Evolutionary conservation across 2,888 invertebrate species (phyloP).

Genomic region (Digitonthophagus gazella): DNA sequence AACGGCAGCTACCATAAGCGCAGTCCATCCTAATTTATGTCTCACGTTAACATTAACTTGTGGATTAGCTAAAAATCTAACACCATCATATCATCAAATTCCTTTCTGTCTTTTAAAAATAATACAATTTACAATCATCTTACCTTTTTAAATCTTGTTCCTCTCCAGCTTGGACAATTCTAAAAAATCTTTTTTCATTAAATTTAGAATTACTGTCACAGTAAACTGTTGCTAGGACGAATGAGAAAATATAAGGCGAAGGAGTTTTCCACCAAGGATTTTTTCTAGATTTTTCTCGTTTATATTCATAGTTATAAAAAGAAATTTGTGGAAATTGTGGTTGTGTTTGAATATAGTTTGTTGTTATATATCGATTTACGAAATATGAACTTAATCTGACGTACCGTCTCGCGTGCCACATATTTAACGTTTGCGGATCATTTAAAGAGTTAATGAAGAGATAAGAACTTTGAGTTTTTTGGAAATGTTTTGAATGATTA

Average conservation of each 20-base stretch:
- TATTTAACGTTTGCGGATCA: neutral
- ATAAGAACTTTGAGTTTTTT: neutral
- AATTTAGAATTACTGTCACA: constrained; percentile 40
- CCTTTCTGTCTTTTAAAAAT: constrained; percentile 15
- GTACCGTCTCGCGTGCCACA: constrained; percentile 2
- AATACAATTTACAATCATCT: constrained; percentile 4
- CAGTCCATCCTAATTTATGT: constrained; percentile 83
- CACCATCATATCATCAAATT: constrained; percentile 20
- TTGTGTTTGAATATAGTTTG: neutral
- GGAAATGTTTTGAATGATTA: neutral
- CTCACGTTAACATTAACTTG: constrained; percentile 64
- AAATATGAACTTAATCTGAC: neutral
- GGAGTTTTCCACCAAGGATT: constrained; percentile 1
- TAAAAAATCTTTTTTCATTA: constrained; percentile 53
- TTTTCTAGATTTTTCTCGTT: neutral
- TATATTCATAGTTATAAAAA: neutral
- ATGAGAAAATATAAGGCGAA: constrained; percentile 15
- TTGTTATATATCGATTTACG: neutral
- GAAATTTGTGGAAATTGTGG: neutral
- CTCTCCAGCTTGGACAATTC: constrained; percentile 55
- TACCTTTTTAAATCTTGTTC: constrained; percentile 53
- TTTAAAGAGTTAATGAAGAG: neutral
- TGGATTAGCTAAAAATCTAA: constrained; percentile 49
- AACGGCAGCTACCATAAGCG: constrained; percentile 80
- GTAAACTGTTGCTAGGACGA: constrained; percentile 33